phyloP scores from a whole-genome alignment of 2,888 invertebrate genomes.

The Anagyrus pseudococci region DNA sequence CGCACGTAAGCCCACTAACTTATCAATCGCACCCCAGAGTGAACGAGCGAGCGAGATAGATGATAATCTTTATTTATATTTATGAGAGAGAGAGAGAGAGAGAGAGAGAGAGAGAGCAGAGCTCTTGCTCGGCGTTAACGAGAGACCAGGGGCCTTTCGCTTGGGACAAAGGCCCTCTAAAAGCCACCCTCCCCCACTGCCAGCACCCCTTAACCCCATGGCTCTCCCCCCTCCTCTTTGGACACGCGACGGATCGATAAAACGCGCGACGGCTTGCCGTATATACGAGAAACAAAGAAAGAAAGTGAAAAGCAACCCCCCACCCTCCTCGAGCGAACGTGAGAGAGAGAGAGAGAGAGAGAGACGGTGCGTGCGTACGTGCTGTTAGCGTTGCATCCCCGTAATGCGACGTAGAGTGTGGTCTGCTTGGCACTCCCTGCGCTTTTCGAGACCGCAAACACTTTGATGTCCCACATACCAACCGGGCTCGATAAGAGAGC shows the following conservation, averaged over 20 bases:
- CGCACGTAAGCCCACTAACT: too few species aligned
- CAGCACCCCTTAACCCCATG: not conserved
- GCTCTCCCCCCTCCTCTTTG: not conserved
- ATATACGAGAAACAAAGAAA: not conserved
- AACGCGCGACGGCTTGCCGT: not conserved
- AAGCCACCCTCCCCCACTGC: not conserved
- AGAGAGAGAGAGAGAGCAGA: not conserved
- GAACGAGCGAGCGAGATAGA: not conserved
- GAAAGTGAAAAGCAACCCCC: slow-evolving; percentile 5
- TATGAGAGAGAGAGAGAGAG: not conserved
- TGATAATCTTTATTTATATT: not conserved
- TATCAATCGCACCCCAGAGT: too few species aligned
- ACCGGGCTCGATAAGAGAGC: too few species aligned
- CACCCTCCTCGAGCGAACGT: not conserved
- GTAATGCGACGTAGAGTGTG: not conserved
- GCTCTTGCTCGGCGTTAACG: not conserved
- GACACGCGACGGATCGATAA: slow-evolving; percentile 22
- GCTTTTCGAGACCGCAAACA: not conserved
- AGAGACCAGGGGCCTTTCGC: too few species aligned
- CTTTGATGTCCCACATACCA: slow-evolving; percentile 15
- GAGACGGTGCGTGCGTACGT: not conserved
- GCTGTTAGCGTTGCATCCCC: not conserved
- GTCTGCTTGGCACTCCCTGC: not conserved
- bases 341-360: not conserved
- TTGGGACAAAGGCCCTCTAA: too few species aligned